Evolutionary conservation across 2,113 vertebrate genomes (phyloP), one percentile per base, ranked within the genome.

Genomic region (Rousettus leschenaultii): DNA sequence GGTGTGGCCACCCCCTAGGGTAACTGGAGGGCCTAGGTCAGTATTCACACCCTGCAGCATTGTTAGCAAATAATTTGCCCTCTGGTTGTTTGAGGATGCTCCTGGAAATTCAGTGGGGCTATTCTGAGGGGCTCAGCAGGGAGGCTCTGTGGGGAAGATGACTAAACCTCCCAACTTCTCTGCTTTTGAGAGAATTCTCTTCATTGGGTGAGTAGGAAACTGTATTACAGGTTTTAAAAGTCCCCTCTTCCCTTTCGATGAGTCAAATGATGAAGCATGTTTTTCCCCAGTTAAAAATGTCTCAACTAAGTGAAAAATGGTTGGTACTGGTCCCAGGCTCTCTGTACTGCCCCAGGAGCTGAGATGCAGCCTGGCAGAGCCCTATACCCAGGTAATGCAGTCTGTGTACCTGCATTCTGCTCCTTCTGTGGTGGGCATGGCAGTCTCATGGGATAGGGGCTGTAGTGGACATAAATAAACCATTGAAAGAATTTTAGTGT

Each of bases 61-160:
- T 97, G 77, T 97, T 97, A 97, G 96, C 96, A 94, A 97, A 97
- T 95, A 97, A 97, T 97, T 97, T 88, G 68, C 43, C 70, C 59
- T 66, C 80, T 68, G 43, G 68, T 92, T 40, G 40, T 85, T 88
- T 11, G 33, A 73, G 22, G 84, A 14, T 94, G 91, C 90, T 84
- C 70, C 24, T 55, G 79, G 70, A 19, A 45, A 48, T 43, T 4
- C 61, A 24, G 19, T 51, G 45, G 59, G 59, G 75, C 66, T 95
- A 24, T 92, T 61, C 63, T 53, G 38, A 74, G 55, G 75, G 79
- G 48, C 75, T 51, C 55, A 66, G 28, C 4, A 21, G 40, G 65
- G 26, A 59, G 30, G 22, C 51, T 84, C 26, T 90, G 19, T 65
- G 71, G 66, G 79, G 53, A 96, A 91, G 91, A 98, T 97, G 97